Evolutionary conservation across 1,140 invertebrate species (phyloP), one percentile per base, ranked within the genome.

Genomic region (Ceratoteleas bidentatus): DNA sequence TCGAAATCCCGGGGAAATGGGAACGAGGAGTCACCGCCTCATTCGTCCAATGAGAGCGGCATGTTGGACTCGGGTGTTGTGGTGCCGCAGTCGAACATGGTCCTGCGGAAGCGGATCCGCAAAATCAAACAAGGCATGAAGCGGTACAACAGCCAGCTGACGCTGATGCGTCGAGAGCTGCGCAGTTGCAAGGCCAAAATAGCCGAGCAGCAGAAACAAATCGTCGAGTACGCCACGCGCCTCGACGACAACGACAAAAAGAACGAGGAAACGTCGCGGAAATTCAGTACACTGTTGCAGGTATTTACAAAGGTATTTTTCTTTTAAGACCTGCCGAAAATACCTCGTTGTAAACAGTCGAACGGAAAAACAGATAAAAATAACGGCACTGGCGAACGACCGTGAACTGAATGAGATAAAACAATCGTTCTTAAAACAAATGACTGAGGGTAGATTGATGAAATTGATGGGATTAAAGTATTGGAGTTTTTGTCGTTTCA

Each of bases 91-190:
- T 96, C 94, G 53, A 96, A 96, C 81, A 96, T 96, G 94, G 95
- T 96, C 36, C 92, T 97, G 52, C 93, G 96, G 15, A 97, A 96
- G 91, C 92, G 96, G 65, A 96, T 97, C 87, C 93, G 95, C 54
- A 96, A 96, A 88, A 96, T 97, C 69, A 96, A 96, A 81, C 95
- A 96, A 87, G 96, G 96, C 61, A 97, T 97, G 96, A 97, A 96
- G 88, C 94, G 95, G 83, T 95, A 96, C 87, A 96, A 96, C 81
- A 95, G 94, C 85, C 95, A 96, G 84, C 87, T 96, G 66, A 94
- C 94, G 6, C 92, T 95, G 32, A 91, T 96, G 88, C 93, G 95
- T 61, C 94, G 94, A 78, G 96, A 97, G 83, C 87, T 97, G 34
- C 93, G 95, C 75, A 93, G 91, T 49, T 97, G 95, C 86, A 96